phyloP scores from a whole-genome alignment of 2,113 vertebrate genomes.

The Manacus vitellinus region DNA sequence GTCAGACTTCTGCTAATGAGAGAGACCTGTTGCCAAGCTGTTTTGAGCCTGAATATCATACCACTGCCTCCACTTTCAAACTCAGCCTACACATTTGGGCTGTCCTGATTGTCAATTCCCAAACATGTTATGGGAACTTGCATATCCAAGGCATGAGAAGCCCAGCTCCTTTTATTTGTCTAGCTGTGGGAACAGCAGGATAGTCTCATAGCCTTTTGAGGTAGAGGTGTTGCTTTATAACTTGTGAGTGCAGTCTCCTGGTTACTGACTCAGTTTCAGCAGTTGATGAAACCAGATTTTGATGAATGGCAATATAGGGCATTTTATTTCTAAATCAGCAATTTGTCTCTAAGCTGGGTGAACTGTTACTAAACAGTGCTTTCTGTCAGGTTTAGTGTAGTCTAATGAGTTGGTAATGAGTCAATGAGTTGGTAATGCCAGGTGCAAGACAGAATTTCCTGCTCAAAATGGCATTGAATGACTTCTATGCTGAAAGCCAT shows the following conservation, averaged over 20 bases:
- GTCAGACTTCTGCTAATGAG: not conserved
- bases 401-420: not conserved
- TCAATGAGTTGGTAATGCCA: not conserved
- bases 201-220: not conserved
- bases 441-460: not conserved
- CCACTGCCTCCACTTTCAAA: not conserved
- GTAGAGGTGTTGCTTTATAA: not conserved
- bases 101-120: not conserved
- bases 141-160: not conserved
- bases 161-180: not conserved
- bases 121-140: not conserved
- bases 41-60: not conserved
- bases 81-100: not conserved
- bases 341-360: not conserved
- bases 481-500: not conserved
- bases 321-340: not conserved
- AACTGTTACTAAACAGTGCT: not conserved
- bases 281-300: not conserved
- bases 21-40: not conserved
- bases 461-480: not conserved
- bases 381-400: fast-evolving
- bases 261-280: not conserved
- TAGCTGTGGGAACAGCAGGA: not conserved
- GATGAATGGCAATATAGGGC: not conserved
- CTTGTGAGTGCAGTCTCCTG: not conserved